phyloP scores from a whole-genome alignment of 2,888 invertebrate species.

The Digitonthophagus gazella region DNA sequence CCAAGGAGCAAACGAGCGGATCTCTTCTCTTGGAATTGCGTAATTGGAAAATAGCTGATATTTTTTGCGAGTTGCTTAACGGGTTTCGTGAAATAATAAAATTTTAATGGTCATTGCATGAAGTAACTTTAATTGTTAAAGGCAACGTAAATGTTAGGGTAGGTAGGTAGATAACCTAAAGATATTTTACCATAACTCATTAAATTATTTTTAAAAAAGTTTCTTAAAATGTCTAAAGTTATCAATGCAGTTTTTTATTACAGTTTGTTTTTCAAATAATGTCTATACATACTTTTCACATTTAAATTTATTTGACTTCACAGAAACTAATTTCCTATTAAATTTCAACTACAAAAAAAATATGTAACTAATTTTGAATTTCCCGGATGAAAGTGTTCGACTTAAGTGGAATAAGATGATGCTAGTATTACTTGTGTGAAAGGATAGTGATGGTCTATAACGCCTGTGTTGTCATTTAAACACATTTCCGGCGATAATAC shows the following conservation, averaged over 20 bases:
- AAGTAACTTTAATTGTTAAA: not conserved
- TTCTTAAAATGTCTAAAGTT: too few relatives aligned
- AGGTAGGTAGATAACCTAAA: not conserved
- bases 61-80: constrained; percentile 7
- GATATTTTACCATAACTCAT: not conserved
- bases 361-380: not conserved
- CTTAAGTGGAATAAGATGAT: not conserved
- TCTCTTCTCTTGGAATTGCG: constrained; percentile 1
- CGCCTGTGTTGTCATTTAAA: constrained; percentile 6
- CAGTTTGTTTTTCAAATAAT: too few relatives aligned
- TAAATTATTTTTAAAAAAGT: not conserved
- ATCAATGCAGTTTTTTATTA: too few relatives aligned
- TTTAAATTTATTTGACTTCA: too few relatives aligned
- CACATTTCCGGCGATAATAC: constrained; percentile 21
- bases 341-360: not conserved
- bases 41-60: not conserved
- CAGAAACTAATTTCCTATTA: too few relatives aligned
- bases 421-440: not conserved
- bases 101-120: not conserved
- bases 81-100: constrained; percentile 12
- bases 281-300: too few relatives aligned
- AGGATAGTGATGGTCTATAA: not conserved
- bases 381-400: not conserved
- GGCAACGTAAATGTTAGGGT: constrained; percentile 9
- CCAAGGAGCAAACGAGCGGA: not conserved